These are phyloP conservation scores for Empis stercorea DNA, from an alignment of 2,888 invertebrate genomes.

Conservation along the genomic window DNA sequence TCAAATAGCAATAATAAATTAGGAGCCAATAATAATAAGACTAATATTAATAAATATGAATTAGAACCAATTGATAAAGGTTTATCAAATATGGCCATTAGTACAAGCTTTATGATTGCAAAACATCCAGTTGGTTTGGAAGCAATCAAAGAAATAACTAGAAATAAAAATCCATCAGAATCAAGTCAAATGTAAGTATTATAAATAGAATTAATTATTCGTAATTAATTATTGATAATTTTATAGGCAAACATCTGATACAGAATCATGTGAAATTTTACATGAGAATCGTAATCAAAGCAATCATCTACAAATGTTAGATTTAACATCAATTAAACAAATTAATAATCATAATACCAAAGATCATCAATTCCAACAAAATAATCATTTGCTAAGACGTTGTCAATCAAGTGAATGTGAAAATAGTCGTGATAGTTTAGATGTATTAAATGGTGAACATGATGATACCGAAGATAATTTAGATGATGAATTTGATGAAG, in stretches of 20 bases:
- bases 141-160: slow-evolving; percentile 62
- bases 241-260: slow-evolving; percentile 35
- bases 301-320: slow-evolving; percentile 26
- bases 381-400: slow-evolving; percentile 25
- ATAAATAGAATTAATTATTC: not conserved
- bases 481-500: slow-evolving; percentile 34
- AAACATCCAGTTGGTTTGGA: slow-evolving; percentile 62
- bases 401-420: slow-evolving; percentile 32
- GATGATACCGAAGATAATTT: slow-evolving; percentile 35
- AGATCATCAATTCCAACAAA: slow-evolving; percentile 21
- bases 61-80: slow-evolving; percentile 21
- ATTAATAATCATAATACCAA: slow-evolving; percentile 17
- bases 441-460: slow-evolving; percentile 26
- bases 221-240: not conserved
- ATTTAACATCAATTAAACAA: slow-evolving; percentile 14
- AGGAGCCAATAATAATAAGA: slow-evolving; percentile 29
- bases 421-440: slow-evolving; percentile 32
- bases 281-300: slow-evolving; percentile 27
- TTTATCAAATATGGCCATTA: slow-evolving; percentile 27
- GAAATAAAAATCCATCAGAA: slow-evolving; percentile 43
- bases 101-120: slow-evolving; percentile 34
- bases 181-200: slow-evolving; percentile 35
- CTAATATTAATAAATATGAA: slow-evolving; percentile 28
- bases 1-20: slow-evolving; percentile 31
- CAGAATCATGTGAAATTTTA: slow-evolving; percentile 35